These are phyloP conservation scores for Aythya baeri DNA, from an alignment of 2,113 vertebrate genomes.

Conservation along the genomic window DNA sequence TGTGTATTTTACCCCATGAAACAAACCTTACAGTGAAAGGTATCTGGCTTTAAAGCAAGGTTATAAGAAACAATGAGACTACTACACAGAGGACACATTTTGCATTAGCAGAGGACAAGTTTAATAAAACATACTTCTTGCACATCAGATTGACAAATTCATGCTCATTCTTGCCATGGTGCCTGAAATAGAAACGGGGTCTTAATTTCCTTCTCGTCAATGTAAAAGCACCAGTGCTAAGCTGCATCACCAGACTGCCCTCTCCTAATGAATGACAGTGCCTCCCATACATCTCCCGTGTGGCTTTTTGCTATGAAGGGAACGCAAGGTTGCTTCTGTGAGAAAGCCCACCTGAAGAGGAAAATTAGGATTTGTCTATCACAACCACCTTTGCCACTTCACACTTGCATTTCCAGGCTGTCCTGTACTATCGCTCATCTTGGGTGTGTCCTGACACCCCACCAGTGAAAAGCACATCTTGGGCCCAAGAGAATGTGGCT, in stretches of 20 bases:
- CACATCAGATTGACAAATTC: background rate
- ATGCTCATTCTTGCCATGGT: background rate
- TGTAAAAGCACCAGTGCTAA: background rate
- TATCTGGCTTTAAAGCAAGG: background rate
- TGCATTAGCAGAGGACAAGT: background rate
- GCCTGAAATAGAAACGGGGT: fast-evolving
- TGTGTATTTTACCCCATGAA: background rate
- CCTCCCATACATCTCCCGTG: background rate
- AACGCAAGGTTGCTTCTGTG: background rate
- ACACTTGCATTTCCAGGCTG: background rate
- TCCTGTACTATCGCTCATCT: background rate
- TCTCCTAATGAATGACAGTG: fast-evolving
- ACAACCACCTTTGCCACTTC: background rate
- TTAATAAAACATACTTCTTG: constrained; percentile 21
- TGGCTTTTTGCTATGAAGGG: background rate
- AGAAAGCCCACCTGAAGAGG: background rate
- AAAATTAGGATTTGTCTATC: background rate
- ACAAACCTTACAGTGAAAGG: background rate
- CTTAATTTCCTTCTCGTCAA: background rate
- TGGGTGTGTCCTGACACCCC: background rate
- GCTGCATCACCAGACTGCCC: background rate
- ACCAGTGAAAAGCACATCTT: background rate
- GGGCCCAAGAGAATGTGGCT: background rate
- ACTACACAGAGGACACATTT: background rate
- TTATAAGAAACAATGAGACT: background rate